Base-by-base conservation (phyloP, 2,797 vertebrate genomes). In the Sphaeramia orbicularis region DNA sequence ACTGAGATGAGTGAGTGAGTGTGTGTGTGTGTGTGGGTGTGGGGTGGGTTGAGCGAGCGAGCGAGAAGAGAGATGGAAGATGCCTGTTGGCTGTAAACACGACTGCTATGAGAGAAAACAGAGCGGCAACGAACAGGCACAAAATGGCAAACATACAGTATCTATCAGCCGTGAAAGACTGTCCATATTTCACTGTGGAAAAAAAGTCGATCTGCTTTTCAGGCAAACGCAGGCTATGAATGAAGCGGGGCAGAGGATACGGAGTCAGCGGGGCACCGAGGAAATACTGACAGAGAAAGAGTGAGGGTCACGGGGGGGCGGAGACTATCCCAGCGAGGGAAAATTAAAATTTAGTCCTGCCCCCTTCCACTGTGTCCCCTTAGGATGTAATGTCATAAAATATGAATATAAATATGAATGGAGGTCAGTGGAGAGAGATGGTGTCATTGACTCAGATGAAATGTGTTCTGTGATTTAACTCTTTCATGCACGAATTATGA, bases 61-160 rank as follows among this genome's bases (percentile, higher is more conserved):
- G 21, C 5, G 21, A 24, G 21, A 24, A 55, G 56, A 67, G 74
- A 76, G 76, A 76, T 48, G 67, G 74, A 76, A 73, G 67, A 85
- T 87, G 87, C 89, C 89, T 89, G 80, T 80, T 86, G 84, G 84
- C 83, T 81, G 80, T 78, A 74, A 86, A 87, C 76, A 79, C 45
- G 66, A 77, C 65, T 52, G 65, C 58, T 78, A 59, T 1, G n/a
- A n/a, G 30, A 61, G 61, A 77, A 77, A 73, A 69, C 51, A 21
- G 71, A 81, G 59, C 38, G 48, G 64, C 37, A 60, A 58, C 18
- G 43, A 76, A 70, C 50, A 74, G 61, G 73, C 51, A 35, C 27
- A 61, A 61, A 76, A 76, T 44, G 50, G 47, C 32, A 65, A 67
- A 70, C 41, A 40, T 12, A 41, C 40, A 53, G 73, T 7, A 19